These are phyloP conservation scores for Polydrusus cervinus DNA, from an alignment of 2,888 invertebrate genomes.

Conservation along the genomic window DNA sequence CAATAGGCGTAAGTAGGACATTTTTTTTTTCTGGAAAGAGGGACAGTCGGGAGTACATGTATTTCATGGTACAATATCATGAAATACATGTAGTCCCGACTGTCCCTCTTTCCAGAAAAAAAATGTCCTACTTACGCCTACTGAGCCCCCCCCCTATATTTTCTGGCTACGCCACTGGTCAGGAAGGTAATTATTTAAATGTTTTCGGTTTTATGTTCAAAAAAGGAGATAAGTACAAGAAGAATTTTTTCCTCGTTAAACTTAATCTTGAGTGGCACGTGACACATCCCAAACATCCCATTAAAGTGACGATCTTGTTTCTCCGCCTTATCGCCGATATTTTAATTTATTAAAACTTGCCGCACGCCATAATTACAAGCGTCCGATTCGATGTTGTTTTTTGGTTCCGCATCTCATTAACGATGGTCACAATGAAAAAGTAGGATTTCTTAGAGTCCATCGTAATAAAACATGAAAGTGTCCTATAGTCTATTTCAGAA, in stretches of 20 bases:
- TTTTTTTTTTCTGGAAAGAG: too few relatives aligned
- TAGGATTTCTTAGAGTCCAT: too few relatives aligned
- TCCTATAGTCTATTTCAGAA: too few relatives aligned
- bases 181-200: constrained; percentile 11
- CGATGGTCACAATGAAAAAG: not conserved
- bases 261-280: constrained; percentile 33
- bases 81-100: too few relatives aligned
- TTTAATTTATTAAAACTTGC: constrained; percentile 35
- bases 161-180: not conserved
- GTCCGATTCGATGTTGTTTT: constrained; percentile 27
- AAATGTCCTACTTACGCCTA: too few relatives aligned
- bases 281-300: constrained; percentile 30
- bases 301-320: constrained; percentile 27
- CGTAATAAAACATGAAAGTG: too few relatives aligned
- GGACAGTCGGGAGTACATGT: too few relatives aligned
- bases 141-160: too few relatives aligned
- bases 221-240: not conserved
- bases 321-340: constrained; percentile 18
- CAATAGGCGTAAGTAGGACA: too few relatives aligned
- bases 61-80: too few relatives aligned
- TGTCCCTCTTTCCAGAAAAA: too few relatives aligned
- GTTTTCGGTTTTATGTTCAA: not conserved
- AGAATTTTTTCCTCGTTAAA: constrained; percentile 11
- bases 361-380: constrained; percentile 27
- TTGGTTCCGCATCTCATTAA: constrained; percentile 20